Evolutionary conservation across 2,888 invertebrate genomes (phyloP).

Genomic region (Scaptomyza reducta): DNA sequence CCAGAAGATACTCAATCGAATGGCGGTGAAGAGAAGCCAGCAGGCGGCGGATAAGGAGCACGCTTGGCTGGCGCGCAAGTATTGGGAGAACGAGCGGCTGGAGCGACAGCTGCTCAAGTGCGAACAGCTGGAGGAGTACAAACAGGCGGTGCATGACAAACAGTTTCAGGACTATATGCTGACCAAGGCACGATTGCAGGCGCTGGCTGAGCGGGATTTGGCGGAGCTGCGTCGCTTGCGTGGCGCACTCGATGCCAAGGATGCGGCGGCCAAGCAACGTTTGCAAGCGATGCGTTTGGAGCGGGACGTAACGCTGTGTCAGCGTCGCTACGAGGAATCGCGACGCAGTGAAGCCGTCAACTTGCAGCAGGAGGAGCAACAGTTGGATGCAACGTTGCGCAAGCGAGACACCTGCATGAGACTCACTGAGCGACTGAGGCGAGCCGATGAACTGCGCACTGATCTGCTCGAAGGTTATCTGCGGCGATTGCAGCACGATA

Average conservation of each 20-base stretch:
- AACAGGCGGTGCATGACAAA: conserved; percentile 81
- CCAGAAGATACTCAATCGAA: conserved; percentile 83
- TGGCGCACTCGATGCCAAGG: conserved; percentile 78
- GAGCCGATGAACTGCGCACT: conserved; percentile 80
- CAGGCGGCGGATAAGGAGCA: conserved; percentile 80
- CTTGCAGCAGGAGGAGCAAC: conserved; percentile 81
- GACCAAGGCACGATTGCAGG: conserved; percentile 81
- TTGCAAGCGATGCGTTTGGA: conserved; percentile 79
- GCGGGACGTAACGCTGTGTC: conserved; percentile 74
- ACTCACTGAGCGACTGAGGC: conserved; percentile 79
- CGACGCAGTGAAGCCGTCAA: conserved; percentile 81
- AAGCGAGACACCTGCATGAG: conserved; percentile 81
- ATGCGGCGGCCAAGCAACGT: conserved; percentile 78
- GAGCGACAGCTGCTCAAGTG: conserved; percentile 82
- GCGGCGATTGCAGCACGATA: conserved; percentile 81
- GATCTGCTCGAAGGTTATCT: conserved; percentile 80
- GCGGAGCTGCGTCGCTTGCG: conserved; percentile 79
- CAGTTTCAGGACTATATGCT: conserved; percentile 82
- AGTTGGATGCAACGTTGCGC: conserved; percentile 79
- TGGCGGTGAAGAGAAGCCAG: conserved; percentile 82
- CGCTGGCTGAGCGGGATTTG: conserved; percentile 80
- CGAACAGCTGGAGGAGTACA: conserved; percentile 82
- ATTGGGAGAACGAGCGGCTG: conserved; percentile 84
- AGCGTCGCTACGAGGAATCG: conserved; percentile 80
- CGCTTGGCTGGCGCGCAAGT: conserved; percentile 83